Percentiles rank a stretch among this genome's conserved stretches.
phyloP scores from a whole-genome alignment of 2,797 vertebrate genomes.

The Coregonus suidteri region DNA sequence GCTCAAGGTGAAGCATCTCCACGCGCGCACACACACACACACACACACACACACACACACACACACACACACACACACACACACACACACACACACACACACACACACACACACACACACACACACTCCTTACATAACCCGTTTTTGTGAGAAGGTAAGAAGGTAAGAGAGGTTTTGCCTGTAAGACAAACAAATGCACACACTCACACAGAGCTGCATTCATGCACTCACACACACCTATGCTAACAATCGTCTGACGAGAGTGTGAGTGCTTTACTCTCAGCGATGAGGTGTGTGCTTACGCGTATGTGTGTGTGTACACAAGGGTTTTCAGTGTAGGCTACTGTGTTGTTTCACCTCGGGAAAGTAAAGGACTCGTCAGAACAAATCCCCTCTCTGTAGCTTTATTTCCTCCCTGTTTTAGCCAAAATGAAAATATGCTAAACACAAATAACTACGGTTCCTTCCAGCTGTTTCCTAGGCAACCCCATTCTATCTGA shows the following conservation, averaged over 20 bases:
- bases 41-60: too few species aligned
- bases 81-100: too few species aligned
- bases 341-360: conserved; percentile 52
- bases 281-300: conserved; percentile 41
- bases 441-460: conserved; percentile 75
- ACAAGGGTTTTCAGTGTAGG: conserved; percentile 9
- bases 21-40: too few species aligned
- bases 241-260: conserved; percentile 12
- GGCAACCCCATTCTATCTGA: conserved; percentile 74
- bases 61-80: too few species aligned
- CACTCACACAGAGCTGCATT: conserved; percentile 15
- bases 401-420: conserved; percentile 36
- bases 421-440: conserved; percentile 76
- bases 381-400: conserved; percentile 63
- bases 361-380: conserved; percentile 69
- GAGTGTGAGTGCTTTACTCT: conserved; percentile 55
- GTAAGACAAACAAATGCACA: conserved; percentile 29
- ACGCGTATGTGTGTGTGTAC: conserved; percentile 24
- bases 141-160: conserved; percentile 19
- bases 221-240: not conserved
- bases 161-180: not conserved
- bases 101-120: too few species aligned
- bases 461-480: conserved; percentile 75
- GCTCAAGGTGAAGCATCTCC: conserved; percentile 71
- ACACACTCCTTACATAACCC: conserved; percentile 73